Percentiles rank a stretch among this genome's conserved stretches.
Evolutionary conservation across 2,797 vertebrate genomes (phyloP).

Genomic region (Tapirus indicus): DNA sequence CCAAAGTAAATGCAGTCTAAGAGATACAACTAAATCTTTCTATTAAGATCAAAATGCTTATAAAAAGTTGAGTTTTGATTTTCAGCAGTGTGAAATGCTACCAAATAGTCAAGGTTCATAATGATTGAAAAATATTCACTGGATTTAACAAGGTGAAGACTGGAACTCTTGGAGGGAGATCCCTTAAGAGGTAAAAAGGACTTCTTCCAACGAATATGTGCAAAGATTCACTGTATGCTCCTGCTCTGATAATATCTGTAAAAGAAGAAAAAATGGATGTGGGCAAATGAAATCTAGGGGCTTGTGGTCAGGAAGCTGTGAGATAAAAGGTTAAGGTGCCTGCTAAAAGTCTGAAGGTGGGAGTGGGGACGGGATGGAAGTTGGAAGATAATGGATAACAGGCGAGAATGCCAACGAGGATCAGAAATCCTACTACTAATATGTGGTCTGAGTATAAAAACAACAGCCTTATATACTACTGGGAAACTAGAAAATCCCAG

Average conservation of each 20-base stretch:
- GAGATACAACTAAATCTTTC: not conserved
- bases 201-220: not conserved
- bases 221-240: not conserved
- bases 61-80: not conserved
- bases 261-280: not conserved
- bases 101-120: not conserved
- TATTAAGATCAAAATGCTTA: not conserved
- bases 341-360: not conserved
- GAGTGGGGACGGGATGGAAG: accelerated
- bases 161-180: not conserved
- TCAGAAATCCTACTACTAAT: not conserved
- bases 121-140: not conserved
- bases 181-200: not conserved
- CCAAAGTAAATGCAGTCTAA: not conserved
- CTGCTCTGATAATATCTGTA: not conserved
- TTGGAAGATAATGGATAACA: not conserved
- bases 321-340: not conserved
- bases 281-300: not conserved
- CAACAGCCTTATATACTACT: not conserved
- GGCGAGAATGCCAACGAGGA: not conserved
- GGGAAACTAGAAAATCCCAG: not conserved
- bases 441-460: not conserved
- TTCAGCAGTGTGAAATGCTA: not conserved
- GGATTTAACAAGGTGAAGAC: not conserved
- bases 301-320: not conserved